Evolutionary conservation across 1,140 invertebrate species (phyloP), one percentile per base, ranked within the genome.

Genomic region (Drosophila quadrilineata): DNA sequence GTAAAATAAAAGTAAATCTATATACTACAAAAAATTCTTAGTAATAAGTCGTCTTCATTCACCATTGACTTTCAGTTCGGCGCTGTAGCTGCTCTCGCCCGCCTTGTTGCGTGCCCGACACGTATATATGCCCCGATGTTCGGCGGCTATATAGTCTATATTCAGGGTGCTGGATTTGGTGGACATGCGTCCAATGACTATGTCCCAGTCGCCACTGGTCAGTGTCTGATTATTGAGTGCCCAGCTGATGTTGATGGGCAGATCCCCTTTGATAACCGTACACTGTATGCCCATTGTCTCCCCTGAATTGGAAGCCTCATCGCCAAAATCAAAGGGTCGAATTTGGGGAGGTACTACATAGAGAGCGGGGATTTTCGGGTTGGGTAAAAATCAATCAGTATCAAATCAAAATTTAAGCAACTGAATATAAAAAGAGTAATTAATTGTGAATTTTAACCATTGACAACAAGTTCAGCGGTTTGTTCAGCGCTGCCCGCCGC

Each of bases 181-280:
- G 40, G 86, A 88, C 82, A 88, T 87, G 16, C 91, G 31, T 89
- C 88, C 86, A 52, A 90, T 91, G 2, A 90, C 90, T 57, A 91
- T 87, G n/a, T 89, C 85, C 26, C 71, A 53, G 21, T 84, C 76
- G 5, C 85, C 85, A 52, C 71, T 88, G 9, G 62, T 52, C 16
- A 89, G 63, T 0, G 68, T 71, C 24, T 74, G 65, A 53, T 82
- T 79, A 46, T 91, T 87, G n/a, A 91, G 87, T 3, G 82, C 84
- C 95, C 96, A 97, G 28, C 91, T 90, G 56, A 97, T 95, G 48
- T 93, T 93, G 46, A 97, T 91, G 3, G 96, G 96, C 68, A 94
- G 91, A 88, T 97, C 96, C 12, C 96, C 96, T 88, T 97, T 96
- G 67, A 93, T 93, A 6, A 98, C 94, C 16, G 94, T 94, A 90